Base-by-base conservation (phyloP, 1,140 invertebrate species). In the Zaprionus ornatus region DNA sequence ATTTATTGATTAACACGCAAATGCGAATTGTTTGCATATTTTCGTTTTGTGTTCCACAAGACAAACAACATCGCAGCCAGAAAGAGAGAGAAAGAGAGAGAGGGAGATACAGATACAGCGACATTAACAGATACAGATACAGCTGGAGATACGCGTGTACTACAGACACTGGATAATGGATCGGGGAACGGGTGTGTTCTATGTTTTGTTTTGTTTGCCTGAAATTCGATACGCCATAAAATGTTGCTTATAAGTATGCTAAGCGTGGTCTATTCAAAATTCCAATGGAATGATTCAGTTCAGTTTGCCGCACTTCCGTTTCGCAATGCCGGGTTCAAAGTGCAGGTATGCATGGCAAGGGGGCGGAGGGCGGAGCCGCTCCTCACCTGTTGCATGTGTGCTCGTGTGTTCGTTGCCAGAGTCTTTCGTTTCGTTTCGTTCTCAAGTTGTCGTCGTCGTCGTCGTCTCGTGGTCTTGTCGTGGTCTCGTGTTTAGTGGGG, bases 1-100 rank as follows among this genome's bases (percentile, higher is more conserved):
- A 87, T 87, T 87, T 87, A 88, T 90, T 87, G 84, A 87, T 87
- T 90, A 88, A 87, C 84, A 87, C 77, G 74, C 84, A 90, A 87
- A 87, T 87, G 84, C 71, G 84, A 87, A 87, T 87, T 87, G 84
- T 87, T 87, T 88, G 84, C 82, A 87, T 87, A 88, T 88, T 88
- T 87, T 87, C 77, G 63, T 76, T 81, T 83, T 85, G 74, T 84
- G 74, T 75, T 52, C 68, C 76, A 76, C 65, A 72, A 74, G 64
- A 81, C 66, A 68, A 66, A 74, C 62, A 77, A 69, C 59, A 60
- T 35, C 60, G 59, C 50, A 64, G 59, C 25, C 40, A 45, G 48
- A 66, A 45, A 32, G 61, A 54, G 55, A 81, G 69, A 74, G 69
- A 75, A 73, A 79, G 57, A 64, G 21, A 9, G 29, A 10, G 29